Evolutionary conservation across 2,797 vertebrate genomes (phyloP).

Genomic region (Tokudaia tokunoshimensis): DNA sequence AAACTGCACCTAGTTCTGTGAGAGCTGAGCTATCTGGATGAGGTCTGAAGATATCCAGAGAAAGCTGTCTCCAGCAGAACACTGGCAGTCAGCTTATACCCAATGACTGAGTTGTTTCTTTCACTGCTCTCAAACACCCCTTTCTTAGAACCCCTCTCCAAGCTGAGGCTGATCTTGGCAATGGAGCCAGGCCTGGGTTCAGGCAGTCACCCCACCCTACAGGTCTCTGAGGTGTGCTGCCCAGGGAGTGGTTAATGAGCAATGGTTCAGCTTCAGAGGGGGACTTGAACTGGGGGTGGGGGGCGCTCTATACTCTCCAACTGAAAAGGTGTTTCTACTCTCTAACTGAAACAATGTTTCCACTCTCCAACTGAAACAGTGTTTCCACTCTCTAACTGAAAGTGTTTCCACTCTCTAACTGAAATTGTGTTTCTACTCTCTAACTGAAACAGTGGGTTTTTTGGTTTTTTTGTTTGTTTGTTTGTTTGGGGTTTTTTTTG

Average conservation of each 20-base stretch:
- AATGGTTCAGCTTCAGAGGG: background rate
- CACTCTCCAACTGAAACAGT: background rate
- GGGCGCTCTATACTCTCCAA: background rate
- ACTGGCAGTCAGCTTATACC: background rate
- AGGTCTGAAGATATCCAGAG: background rate
- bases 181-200: background rate
- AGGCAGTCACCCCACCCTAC: fast-evolving
- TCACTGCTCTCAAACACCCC: background rate
- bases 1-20: background rate
- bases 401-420: too few species aligned
- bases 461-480: too few species aligned
- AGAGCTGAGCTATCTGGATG: background rate
- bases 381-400: background rate
- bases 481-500: too few species aligned
- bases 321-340: background rate
- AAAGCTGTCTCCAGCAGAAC: background rate
- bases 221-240: fast-evolving
- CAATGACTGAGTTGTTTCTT: background rate
- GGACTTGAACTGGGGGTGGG: fast-evolving
- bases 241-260: fast-evolving
- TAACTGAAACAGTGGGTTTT: too few species aligned
- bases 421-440: background rate
- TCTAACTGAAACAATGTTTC: background rate
- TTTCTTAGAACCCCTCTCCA: background rate
- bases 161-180: background rate